Percentiles rank a stretch among this genome's conserved stretches.
Evolutionary conservation across 1,140 invertebrate species (phyloP).

Genomic region (Macrostomum lignano): DNA sequence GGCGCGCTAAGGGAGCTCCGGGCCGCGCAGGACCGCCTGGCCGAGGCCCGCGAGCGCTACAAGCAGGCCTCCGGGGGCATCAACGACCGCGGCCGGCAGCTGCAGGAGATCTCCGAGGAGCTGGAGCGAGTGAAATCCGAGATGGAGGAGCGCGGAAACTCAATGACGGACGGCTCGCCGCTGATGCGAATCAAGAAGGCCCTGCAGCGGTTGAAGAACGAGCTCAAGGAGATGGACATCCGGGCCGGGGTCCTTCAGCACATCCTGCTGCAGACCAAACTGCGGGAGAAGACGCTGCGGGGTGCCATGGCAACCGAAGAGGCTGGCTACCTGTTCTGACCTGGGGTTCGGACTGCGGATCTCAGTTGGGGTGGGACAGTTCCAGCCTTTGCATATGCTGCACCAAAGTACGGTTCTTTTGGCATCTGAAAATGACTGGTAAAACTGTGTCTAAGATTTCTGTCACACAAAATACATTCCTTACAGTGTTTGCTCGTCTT

Average conservation of each 20-base stretch:
- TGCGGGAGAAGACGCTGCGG: constrained; percentile 34
- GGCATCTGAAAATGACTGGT: no score
- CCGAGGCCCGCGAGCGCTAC: constrained; percentile 40
- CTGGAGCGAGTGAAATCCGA: constrained; percentile 59
- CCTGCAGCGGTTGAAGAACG: constrained; percentile 48
- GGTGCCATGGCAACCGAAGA: not conserved
- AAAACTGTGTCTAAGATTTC: no score
- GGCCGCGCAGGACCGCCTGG: constrained; percentile 35
- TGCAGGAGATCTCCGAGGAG: constrained; percentile 52
- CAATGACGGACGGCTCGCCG: constrained; percentile 70
- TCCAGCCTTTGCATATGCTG: no score
- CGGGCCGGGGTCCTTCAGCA: constrained; percentile 56
- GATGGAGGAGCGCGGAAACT: constrained; percentile 61
- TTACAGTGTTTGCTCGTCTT: no score
- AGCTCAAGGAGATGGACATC: constrained; percentile 63
- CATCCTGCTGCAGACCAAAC: constrained; percentile 38
- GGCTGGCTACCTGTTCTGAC: no score
- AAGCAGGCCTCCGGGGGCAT: constrained; percentile 44
- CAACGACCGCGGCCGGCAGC: constrained; percentile 43
- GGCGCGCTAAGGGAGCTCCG: constrained; percentile 42
- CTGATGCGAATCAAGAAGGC: constrained; percentile 61
- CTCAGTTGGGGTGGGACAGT: no score
- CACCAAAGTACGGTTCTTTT: no score
- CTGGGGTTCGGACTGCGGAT: no score
- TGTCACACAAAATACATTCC: no score